These are phyloP conservation scores for Columbina picui DNA, from an alignment of 2,113 vertebrate genomes.

Conservation along the genomic window DNA sequence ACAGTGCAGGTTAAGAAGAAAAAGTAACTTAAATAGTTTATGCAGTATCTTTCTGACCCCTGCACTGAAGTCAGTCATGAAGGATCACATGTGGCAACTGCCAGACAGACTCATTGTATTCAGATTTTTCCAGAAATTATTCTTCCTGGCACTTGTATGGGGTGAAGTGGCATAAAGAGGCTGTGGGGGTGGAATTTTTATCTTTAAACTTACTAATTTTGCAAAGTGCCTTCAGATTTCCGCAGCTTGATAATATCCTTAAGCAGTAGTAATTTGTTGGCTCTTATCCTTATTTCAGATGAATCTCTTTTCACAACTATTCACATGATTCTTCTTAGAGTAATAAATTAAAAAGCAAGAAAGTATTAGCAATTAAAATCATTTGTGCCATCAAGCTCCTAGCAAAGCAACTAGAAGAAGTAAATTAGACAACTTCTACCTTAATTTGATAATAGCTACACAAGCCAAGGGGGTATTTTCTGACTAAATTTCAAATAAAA, in stretches of 20 bases:
- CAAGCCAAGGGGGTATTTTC: not conserved
- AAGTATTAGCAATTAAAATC: conserved; percentile 51
- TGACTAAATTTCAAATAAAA: not conserved
- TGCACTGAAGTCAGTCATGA: not conserved
- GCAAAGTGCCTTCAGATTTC: conserved; percentile 7
- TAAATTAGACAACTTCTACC: not conserved
- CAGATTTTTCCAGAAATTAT: not conserved
- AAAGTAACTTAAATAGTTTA: not conserved
- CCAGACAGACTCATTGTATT: not conserved
- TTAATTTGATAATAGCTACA: conserved; percentile 16
- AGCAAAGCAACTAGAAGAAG: not conserved
- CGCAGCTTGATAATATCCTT: not conserved
- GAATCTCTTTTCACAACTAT: conserved; percentile 8
- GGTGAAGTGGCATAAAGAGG: not conserved
- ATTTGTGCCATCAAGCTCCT: not conserved
- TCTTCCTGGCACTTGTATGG: not conserved
- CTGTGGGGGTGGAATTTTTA: not conserved
- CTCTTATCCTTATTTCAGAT: conserved; percentile 23
- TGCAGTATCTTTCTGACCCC: not conserved
- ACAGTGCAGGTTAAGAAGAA: not conserved
- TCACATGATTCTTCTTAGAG: conserved; percentile 2
- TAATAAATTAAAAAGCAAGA: conserved; percentile 30
- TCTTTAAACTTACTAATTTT: conserved; percentile 10
- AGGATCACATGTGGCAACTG: not conserved
- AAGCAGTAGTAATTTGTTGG: conserved; percentile 11